A percentile compares a stretch with the other conserved stretches of the same genome.
Conservation (phyloP, 1,140 invertebrate species). For the Choristoneura fumiferana region DNA sequence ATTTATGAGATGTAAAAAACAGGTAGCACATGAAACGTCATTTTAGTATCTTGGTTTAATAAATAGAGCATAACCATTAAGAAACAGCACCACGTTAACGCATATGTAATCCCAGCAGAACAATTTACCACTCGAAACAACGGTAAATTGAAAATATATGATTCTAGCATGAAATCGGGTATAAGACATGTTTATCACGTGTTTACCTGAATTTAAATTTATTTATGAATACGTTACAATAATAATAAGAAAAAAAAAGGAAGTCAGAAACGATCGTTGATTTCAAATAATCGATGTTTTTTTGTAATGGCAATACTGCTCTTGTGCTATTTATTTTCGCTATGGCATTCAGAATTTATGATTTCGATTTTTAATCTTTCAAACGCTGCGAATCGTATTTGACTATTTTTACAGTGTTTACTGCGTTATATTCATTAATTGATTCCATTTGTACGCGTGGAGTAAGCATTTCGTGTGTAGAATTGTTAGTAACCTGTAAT, state of each 20-base stretch:
- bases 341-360: constrained; percentile 19
- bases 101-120: no score
- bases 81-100: no score
- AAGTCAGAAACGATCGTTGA: background rate
- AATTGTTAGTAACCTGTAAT: constrained; percentile 1
- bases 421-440: background rate
- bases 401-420: background rate
- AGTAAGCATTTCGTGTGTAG: background rate
- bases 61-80: no score
- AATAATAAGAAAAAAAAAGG: background rate
- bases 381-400: background rate
- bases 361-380: constrained; percentile 27
- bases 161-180: no score
- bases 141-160: no score
- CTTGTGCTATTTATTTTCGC: constrained; percentile 40
- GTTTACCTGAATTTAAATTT: no score
- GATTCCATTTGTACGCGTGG: background rate
- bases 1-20: no score
- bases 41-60: no score
- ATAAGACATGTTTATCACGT: no score
- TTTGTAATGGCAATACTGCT: constrained; percentile 37
- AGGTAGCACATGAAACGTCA: no score
- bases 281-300: constrained; percentile 32
- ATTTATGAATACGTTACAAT: no score
- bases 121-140: no score